Evolutionary conservation across 1,140 invertebrate species (phyloP).

Genomic region (Drosophila athabasca): DNA sequence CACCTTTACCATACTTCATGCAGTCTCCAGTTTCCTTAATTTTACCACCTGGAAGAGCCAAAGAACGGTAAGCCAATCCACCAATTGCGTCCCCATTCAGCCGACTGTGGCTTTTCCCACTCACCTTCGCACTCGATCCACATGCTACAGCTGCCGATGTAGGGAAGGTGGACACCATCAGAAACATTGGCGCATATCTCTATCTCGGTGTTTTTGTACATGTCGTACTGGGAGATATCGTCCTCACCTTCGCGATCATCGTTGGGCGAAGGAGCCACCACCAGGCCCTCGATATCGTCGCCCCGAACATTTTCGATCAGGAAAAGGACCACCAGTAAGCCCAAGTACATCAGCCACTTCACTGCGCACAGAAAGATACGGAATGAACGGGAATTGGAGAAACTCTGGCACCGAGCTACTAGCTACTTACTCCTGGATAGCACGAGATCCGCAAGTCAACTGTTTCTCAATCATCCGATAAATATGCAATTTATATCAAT

Average conservation of each 20-base stretch:
- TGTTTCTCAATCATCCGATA: constrained; percentile 10
- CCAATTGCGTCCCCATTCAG: not conserved
- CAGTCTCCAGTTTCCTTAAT: constrained; percentile 21
- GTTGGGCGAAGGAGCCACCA: constrained; percentile 44
- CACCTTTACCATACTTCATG: accelerated
- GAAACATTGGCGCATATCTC: constrained; percentile 53
- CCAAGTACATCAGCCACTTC: constrained; percentile 37
- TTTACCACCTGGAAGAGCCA: not conserved
- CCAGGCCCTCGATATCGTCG: constrained; percentile 4
- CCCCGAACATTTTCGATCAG: not conserved
- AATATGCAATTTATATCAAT: constrained; percentile 54
- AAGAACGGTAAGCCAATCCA: not conserved
- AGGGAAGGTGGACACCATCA: constrained; percentile 38
- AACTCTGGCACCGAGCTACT: constrained; percentile 8
- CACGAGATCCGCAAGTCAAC: constrained; percentile 28
- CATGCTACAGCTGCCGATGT: constrained; percentile 37
- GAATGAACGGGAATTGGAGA: not conserved
- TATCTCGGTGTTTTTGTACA: constrained; percentile 30
- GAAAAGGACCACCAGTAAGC: constrained; percentile 27
- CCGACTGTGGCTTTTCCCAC: not conserved
- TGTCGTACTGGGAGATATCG: constrained; percentile 13
- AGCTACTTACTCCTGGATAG: constrained; percentile 53
- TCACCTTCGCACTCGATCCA: constrained; percentile 46
- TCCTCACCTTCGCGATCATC: not conserved
- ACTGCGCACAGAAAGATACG: constrained; percentile 21